Conservation (phyloP, 2,888 invertebrate species). For the Pollenia griseotomentosa region DNA sequence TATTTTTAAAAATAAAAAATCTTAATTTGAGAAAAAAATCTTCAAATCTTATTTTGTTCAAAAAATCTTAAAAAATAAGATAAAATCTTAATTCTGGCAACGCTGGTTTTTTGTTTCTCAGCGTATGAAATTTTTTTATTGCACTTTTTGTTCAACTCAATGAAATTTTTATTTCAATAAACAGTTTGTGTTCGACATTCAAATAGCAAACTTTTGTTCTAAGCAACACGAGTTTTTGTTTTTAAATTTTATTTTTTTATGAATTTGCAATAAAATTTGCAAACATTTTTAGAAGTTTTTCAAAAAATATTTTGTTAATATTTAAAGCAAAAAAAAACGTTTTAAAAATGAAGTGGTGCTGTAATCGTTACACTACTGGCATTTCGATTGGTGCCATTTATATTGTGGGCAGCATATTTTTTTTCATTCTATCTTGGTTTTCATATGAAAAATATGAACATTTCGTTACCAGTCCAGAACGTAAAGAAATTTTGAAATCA, state of each 20-base stretch:
- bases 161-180: too few relatives aligned
- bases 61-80: too few relatives aligned
- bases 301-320: not conserved
- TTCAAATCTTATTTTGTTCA: too few relatives aligned
- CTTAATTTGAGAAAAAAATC: too few relatives aligned
- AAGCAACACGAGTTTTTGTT: not conserved
- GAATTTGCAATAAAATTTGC: too few relatives aligned
- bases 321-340: not conserved
- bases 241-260: not conserved
- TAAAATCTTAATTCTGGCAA: too few relatives aligned
- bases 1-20: too few relatives aligned
- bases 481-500: not conserved
- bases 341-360: slow-evolving; percentile 28
- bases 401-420: slow-evolving; percentile 1
- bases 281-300: not conserved
- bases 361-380: slow-evolving; percentile 9
- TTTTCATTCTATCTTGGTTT: not conserved
- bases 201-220: too few relatives aligned
- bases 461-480: not conserved
- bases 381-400: slow-evolving; percentile 9
- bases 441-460: not conserved
- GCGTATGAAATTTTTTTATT: too few relatives aligned
- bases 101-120: too few relatives aligned
- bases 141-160: too few relatives aligned
- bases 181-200: too few relatives aligned